A percentile compares a stretch with the other conserved stretches of the same genome.
Evolutionary conservation across 2,888 invertebrate genomes (phyloP).

Genomic region (Cerastoderma edule): DNA sequence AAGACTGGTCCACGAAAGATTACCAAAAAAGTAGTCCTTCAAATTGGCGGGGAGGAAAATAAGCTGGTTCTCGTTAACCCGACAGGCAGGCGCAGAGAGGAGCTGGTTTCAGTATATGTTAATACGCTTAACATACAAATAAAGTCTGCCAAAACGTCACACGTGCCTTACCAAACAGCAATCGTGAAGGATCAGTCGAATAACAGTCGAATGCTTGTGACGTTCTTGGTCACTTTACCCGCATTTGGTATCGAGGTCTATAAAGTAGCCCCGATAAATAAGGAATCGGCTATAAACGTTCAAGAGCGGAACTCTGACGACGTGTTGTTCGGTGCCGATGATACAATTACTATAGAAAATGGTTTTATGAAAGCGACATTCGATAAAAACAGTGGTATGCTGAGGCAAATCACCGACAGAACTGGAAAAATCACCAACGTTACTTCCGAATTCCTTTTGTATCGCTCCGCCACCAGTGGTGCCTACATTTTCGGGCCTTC

Average conservation of each 20-base stretch:
- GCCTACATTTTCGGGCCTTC: constrained; percentile 81
- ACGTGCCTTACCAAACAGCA: constrained; percentile 88
- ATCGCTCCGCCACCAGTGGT: constrained; percentile 88
- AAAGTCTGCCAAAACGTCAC: constrained; percentile 68
- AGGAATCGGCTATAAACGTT: not conserved
- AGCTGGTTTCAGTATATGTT: constrained; percentile 90
- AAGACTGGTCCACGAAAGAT: constrained; percentile 38
- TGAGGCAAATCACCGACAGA: constrained; percentile 91
- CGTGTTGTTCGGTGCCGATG: not conserved
- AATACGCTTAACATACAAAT: constrained; percentile 90
- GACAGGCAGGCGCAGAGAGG: constrained; percentile 90
- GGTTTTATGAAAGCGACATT: constrained; percentile 65
- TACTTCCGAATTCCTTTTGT: constrained; percentile 81
- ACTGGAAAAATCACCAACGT: constrained; percentile 34
- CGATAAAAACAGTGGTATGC: constrained; percentile 66
- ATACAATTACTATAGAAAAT: constrained; percentile 65
- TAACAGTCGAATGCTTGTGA: constrained; percentile 84
- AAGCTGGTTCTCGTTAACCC: constrained; percentile 91
- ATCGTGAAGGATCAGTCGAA: constrained; percentile 64
- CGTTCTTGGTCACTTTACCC: constrained; percentile 91
- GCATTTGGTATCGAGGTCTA: constrained; percentile 89
- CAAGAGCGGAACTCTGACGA: not conserved
- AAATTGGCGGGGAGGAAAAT: constrained; percentile 51
- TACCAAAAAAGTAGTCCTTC: constrained; percentile 57
- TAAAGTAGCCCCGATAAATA: constrained; percentile 84